phyloP scores from a whole-genome alignment of 2,888 invertebrate genomes.

The Pardosa pseudoannulata region DNA sequence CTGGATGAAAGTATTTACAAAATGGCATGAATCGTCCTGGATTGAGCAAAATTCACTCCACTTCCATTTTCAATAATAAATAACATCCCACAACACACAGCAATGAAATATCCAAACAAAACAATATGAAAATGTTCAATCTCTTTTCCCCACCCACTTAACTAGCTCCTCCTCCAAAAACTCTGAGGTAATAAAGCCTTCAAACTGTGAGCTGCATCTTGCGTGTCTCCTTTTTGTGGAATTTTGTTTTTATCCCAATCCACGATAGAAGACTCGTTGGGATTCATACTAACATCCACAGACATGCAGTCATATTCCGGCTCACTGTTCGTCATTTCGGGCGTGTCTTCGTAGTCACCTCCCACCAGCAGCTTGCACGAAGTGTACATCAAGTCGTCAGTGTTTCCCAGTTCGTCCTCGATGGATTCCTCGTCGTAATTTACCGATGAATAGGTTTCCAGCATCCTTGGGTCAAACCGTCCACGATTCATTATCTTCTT shows the following conservation, averaged over 20 bases:
- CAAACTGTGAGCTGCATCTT: background rate
- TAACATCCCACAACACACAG: no score
- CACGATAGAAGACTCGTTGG: background rate
- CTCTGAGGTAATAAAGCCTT: background rate
- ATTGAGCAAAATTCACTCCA: no score
- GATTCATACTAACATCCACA: background rate
- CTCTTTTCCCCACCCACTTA: no score
- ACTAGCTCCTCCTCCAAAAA: background rate
- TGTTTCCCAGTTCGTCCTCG: background rate
- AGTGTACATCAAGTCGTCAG: background rate
- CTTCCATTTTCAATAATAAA: no score
- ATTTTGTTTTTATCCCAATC: background rate
- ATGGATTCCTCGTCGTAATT: constrained; percentile 11
- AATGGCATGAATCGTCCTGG: no score
- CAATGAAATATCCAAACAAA: no score
- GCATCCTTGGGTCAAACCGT: background rate
- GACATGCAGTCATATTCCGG: constrained; percentile 41
- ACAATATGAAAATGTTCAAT: no score
- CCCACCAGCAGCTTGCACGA: constrained; percentile 22
- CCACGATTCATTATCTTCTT: background rate
- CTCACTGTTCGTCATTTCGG: background rate
- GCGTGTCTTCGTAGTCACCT: background rate
- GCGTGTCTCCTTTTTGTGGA: background rate
- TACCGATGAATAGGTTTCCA: background rate
- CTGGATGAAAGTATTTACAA: no score